A percentile compares a stretch with the other conserved stretches of the same genome.
Evolutionary conservation across 2,113 vertebrate genomes (phyloP).

Genomic region (Gnathonemus longibarbis): DNA sequence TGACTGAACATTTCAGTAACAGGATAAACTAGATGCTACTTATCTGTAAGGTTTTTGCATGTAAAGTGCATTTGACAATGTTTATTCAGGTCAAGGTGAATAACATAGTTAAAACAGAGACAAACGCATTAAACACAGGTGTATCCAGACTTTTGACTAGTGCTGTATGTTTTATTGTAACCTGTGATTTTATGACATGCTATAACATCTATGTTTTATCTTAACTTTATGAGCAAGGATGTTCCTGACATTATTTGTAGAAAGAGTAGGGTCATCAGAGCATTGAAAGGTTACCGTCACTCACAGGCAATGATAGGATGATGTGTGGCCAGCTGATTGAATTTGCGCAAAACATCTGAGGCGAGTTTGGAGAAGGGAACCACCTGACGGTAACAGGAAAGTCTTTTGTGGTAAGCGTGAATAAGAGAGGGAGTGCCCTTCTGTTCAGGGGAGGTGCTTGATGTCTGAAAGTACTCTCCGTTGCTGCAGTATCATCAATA

Average conservation of each 20-base stretch:
- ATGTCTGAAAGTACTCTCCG: background rate
- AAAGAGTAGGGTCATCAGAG: background rate
- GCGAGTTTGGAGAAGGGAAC: background rate
- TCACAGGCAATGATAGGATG: background rate
- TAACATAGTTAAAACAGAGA: background rate
- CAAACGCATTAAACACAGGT: background rate
- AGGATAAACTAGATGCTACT: background rate
- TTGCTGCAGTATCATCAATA: background rate
- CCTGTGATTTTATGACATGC: background rate
- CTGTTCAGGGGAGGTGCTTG: background rate
- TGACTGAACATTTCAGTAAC: background rate
- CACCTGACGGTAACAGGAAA: background rate
- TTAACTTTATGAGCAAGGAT: background rate
- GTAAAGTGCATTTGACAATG: background rate
- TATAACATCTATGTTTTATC: background rate
- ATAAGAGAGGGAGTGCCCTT: background rate
- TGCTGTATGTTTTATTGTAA: background rate
- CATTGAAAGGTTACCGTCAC: background rate
- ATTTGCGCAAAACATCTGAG: background rate
- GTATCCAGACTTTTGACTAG: background rate
- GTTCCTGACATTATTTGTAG: background rate
- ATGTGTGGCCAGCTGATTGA: background rate
- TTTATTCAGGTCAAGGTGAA: background rate
- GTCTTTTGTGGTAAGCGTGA: background rate
- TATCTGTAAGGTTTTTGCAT: background rate